These are phyloP conservation scores for Rousettus leschenaultii DNA, from an alignment of 2,113 vertebrate genomes.

Conservation along the genomic window DNA sequence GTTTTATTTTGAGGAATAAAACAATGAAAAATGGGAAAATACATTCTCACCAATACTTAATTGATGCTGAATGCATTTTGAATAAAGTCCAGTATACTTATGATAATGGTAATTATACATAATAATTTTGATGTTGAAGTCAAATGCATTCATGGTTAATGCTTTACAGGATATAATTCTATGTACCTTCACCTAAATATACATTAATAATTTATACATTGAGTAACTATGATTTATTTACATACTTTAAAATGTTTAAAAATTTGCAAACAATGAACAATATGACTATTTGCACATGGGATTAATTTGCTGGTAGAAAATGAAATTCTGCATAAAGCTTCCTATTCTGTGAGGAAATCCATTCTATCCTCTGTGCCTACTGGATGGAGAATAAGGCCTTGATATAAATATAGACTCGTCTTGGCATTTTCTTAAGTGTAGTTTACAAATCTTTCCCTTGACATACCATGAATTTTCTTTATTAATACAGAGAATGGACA, in stretches of 20 bases:
- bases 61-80: neutral
- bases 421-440: neutral
- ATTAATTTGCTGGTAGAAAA: neutral
- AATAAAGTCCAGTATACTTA: neutral
- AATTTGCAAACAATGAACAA: neutral
- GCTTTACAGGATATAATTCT: neutral
- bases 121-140: neutral
- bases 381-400: neutral
- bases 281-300: neutral
- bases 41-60: neutral
- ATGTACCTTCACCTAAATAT: neutral
- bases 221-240: neutral
- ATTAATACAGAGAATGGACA: neutral
- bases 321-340: conserved; percentile 3
- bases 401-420: neutral
- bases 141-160: neutral
- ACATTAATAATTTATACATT: neutral
- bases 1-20: neutral
- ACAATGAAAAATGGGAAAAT: neutral
- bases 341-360: neutral
- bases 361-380: neutral
- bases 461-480: neutral
- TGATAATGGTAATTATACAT: neutral
- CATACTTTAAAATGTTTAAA: neutral
- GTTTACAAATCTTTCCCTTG: neutral